These are phyloP conservation scores for Tapera naevia DNA, from an alignment of 2,797 vertebrate species.

Conservation along the genomic window DNA sequence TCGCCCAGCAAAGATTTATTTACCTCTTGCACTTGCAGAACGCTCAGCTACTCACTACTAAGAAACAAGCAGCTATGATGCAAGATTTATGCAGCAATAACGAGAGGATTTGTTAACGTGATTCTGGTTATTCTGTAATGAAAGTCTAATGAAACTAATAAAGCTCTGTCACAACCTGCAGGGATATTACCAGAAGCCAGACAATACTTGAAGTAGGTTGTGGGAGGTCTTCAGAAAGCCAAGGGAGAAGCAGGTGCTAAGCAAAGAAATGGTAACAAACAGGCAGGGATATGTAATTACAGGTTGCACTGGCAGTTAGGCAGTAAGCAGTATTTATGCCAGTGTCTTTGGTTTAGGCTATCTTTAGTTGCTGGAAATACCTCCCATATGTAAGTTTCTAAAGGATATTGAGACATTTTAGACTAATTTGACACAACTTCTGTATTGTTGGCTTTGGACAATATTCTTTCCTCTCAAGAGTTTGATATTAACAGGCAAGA, in stretches of 20 bases:
- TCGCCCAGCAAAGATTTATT: background rate
- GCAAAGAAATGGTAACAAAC: background rate
- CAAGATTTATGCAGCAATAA: slow-evolving; percentile 39
- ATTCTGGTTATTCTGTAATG: slow-evolving; percentile 42
- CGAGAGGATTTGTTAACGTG: slow-evolving; percentile 6
- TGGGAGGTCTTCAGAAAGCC: background rate
- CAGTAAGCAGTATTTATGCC: background rate
- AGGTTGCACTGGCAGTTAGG: background rate
- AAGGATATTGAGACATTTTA: background rate
- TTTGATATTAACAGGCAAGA: background rate
- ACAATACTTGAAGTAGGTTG: background rate
- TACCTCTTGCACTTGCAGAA: background rate
- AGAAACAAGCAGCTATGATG: background rate
- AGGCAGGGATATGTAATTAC: background rate
- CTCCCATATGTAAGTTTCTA: background rate
- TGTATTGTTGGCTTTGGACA: background rate
- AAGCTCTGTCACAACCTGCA: slow-evolving; percentile 42
- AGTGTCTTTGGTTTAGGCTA: background rate
- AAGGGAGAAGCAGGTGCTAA: background rate
- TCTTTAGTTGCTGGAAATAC: background rate
- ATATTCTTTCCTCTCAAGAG: background rate
- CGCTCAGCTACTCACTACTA: background rate
- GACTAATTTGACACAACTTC: background rate
- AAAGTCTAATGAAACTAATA: slow-evolving; percentile 60
- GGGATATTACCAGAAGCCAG: background rate